A percentile compares a stretch with the other conserved stretches of the same genome.
Conservation (phyloP, 1,140 invertebrate genomes). For the Trachymyrmex cornetzi region DNA sequence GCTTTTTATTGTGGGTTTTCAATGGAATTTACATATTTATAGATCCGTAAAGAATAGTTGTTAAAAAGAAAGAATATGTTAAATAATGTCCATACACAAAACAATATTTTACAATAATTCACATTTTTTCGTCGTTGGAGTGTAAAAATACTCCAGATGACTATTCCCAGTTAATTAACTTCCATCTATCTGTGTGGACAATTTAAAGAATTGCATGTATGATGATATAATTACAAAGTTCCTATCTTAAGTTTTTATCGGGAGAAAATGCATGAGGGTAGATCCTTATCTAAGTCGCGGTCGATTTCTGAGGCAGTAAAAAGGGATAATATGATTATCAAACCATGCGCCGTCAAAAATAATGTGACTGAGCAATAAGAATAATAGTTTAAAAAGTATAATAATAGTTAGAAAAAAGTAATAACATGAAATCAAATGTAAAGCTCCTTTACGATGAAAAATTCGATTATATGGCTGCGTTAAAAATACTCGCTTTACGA, state of each 20-base stretch:
- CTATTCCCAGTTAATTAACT: background rate
- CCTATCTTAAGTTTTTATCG: slow-evolving; percentile 6
- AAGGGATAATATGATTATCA: slow-evolving; percentile 24
- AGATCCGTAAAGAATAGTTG: too few species aligned
- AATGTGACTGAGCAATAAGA: background rate
- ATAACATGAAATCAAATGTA: background rate
- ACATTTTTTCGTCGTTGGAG: too few species aligned
- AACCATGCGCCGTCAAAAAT: background rate
- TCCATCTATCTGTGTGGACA: background rate
- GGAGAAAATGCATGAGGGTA: background rate
- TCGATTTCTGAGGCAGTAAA: background rate
- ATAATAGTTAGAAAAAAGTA: too few species aligned
- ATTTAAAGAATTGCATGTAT: background rate
- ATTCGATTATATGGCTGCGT: background rate
- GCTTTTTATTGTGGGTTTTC: too few species aligned
- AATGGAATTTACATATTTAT: too few species aligned
- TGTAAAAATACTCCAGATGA: too few species aligned
- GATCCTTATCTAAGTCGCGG: slow-evolving; percentile 5
- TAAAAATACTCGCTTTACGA: background rate
- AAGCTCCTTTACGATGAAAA: background rate
- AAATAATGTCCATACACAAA: too few species aligned
- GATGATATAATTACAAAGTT: background rate
- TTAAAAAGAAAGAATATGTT: too few species aligned
- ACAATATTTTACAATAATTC: too few species aligned
- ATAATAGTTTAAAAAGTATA: too few species aligned